These are phyloP conservation scores for Gymnobelideus leadbeateri DNA, from an alignment of 2,113 vertebrate species.

Conservation along the genomic window DNA sequence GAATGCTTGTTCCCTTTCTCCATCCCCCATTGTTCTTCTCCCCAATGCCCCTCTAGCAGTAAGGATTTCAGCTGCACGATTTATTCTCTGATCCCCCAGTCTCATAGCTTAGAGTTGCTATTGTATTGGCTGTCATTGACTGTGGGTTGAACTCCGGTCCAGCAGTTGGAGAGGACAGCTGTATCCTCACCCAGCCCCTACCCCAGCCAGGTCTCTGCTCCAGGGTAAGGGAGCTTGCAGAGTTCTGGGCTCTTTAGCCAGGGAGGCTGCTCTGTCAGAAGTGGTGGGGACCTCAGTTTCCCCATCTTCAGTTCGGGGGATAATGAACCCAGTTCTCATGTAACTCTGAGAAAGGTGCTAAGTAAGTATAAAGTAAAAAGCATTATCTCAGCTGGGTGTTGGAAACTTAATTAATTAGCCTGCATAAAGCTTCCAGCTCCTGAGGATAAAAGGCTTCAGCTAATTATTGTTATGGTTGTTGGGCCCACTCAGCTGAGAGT, in stretches of 20 bases:
- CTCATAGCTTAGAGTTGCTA: neutral
- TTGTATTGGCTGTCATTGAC: neutral
- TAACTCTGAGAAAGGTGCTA: conserved; percentile 24
- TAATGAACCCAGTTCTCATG: neutral
- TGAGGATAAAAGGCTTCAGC: neutral
- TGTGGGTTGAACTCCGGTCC: neutral
- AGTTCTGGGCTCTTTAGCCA: neutral
- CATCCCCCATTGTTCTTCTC: neutral
- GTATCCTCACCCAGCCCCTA: neutral
- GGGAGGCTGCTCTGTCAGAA: neutral
- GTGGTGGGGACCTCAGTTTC: conserved; percentile 31
- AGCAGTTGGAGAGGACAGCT: neutral
- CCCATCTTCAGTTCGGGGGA: conserved; percentile 14
- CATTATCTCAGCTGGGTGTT: conserved; percentile 44
- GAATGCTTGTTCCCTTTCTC: neutral
- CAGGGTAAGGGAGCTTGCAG: neutral
- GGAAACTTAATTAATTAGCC: conserved; percentile 47
- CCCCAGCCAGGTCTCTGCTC: neutral
- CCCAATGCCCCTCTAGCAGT: neutral
- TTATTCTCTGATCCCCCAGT: neutral
- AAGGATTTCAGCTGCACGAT: neutral
- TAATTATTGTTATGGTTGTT: conserved; percentile 62
- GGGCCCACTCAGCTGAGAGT: conserved; percentile 8
- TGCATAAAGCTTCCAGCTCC: conserved; percentile 40
- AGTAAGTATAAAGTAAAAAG: neutral